Evolutionary conservation across 2,888 invertebrate species (phyloP), one percentile per base, ranked within the genome.

Genomic region (Leptogaster cylindrica): DNA sequence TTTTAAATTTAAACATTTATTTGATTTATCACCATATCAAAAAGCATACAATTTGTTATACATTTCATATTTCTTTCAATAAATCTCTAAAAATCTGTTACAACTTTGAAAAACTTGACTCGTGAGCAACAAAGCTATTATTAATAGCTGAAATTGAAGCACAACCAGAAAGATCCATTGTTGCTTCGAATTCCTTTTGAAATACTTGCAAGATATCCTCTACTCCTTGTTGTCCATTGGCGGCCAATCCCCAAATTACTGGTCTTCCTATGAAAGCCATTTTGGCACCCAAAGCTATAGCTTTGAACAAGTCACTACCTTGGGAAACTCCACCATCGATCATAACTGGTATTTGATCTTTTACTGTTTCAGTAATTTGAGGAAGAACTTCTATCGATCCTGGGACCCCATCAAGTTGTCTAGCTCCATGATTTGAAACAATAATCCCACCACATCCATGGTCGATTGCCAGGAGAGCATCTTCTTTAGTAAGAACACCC

Each of bases 341-440:
- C 76, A 89, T 93, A 5, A 93, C 83, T 77, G 93, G 92, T 10
- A 88, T 83, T 73, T 84, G 82, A 69, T 85, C 83, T 10, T 85
- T 85, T 3, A 89, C 87, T 1, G 89, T 90, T 73, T 85, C 81
- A 0, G 88, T 85, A 67, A 94, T 85, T 81, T 91, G 92, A 0
- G 89, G 87, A 36, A 93, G 80, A 1, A 84, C 89, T 82, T 91
- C 91, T 72, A 93, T 91, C 88, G 91, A 76, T 12, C 93, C 86
- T 23, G 90, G 88, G 12, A 89, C 88, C 23, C 88, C 86, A 77
- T 95, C 95, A 36, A 95, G 81, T 81, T 95, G 94, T 71, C 93
- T 83, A 0, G 89, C 94, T 2, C 94, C 95, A 76, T 95, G 95
- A 79, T 95, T 95, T 0, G 94, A 94, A 12, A 95, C 94, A 66